Evolutionary conservation across 2,797 vertebrate genomes (phyloP), one percentile per base, ranked within the genome.

Genomic region (Pampus argenteus): DNA sequence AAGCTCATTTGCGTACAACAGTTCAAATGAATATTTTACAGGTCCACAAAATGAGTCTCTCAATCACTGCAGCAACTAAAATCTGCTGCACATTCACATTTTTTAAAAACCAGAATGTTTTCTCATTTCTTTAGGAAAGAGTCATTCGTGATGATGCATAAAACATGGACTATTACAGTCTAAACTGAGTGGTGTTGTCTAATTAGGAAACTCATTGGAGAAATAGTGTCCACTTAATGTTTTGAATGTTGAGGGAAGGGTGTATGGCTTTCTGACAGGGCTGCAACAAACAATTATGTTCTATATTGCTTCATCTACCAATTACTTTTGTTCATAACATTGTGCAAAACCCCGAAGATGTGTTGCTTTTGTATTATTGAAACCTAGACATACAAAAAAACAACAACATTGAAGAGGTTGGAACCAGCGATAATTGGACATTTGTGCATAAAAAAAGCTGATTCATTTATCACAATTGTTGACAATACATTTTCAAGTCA

Each of bases 11-110:
- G 22, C 74, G 50, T 18, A 40, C 44, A 57, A 28, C 10, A 25
- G 50, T 20, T 44, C 4, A 14, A 38, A 76, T 44, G 22, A 65
- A 71, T 65, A 76, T 68, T 67, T 76, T 29, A 72, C 13, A 66
- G 8, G 3, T 50, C 18, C 28, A 56, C 49, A 65, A 56, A 70
- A 31, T 61, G 9, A 56, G 38, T 45, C 29, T 22, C 23, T 10
- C 0, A 50, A 22, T 71, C 28, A 11, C 7, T 11, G 51, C 52
- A 51, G 57, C 29, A 42, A 28, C 54, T 14, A 23, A 6, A 18
- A 17, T 50, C 17, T 47, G 57, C 3, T 38, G 11, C 0, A n/a
- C 17, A 0, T 44, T 44, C 40, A 7, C 6, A 7, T 44, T 18
- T 18, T 9, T n/a, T n/a, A n/a, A 7, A 40, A 44, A 38, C 38